Percentiles rank a stretch among this genome's conserved stretches.
These are phyloP conservation scores for Hippocampus zosterae DNA, from an alignment of 2,113 vertebrate species.

Conservation along the genomic window DNA sequence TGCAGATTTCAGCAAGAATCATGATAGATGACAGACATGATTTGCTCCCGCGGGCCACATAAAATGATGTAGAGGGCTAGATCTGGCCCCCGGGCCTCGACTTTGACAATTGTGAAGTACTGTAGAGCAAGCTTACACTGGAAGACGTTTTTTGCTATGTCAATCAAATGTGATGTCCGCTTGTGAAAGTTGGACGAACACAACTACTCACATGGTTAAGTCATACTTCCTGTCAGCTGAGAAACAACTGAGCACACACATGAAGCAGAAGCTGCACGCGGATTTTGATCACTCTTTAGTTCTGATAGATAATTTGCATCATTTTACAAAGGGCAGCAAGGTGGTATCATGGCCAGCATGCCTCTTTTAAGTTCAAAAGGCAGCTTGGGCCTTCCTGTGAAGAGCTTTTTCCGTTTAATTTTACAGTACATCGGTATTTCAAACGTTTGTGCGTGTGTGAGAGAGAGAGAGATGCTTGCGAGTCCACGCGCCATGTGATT, in stretches of 20 bases:
- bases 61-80: no score
- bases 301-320: background rate
- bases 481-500: no score
- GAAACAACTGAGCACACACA: background rate
- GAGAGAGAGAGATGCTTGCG: no score
- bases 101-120: no score
- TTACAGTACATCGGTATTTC: no score
- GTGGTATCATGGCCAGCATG: background rate
- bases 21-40: no score
- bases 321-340: background rate
- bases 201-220: background rate
- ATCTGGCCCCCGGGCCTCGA: no score
- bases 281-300: background rate
- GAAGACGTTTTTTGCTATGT: background rate
- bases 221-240: background rate
- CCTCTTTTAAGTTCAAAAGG: background rate
- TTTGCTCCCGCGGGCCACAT: no score
- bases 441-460: no score
- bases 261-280: constrained; percentile 41
- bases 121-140: background rate
- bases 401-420: no score
- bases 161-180: background rate
- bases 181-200: background rate
- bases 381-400: no score
- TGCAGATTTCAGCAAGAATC: no score